These are phyloP conservation scores for Diploptera punctata DNA, from an alignment of 2,888 invertebrate genomes.

Conservation along the genomic window DNA sequence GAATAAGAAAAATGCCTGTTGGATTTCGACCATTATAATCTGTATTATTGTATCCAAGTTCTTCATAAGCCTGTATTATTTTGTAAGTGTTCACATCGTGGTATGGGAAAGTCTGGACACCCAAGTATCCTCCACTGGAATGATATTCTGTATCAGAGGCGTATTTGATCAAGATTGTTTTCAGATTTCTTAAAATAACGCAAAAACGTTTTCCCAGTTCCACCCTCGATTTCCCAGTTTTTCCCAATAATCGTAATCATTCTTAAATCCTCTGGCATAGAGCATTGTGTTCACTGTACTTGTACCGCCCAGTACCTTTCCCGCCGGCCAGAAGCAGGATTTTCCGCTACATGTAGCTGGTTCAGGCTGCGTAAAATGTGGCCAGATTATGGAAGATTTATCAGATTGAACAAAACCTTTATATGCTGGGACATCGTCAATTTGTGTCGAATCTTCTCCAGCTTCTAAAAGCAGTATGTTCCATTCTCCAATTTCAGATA, in stretches of 20 bases:
- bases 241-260: too few species aligned
- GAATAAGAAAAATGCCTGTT: too few species aligned
- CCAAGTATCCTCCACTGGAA: too few species aligned
- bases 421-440: slow-evolving; percentile 67
- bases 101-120: not conserved
- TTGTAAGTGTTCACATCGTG: not conserved
- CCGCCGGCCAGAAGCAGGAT: slow-evolving; percentile 45
- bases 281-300: slow-evolving; percentile 71
- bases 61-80: not conserved
- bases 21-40: not conserved
- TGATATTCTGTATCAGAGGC: not conserved
- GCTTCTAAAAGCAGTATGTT: slow-evolving; percentile 52
- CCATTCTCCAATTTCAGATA: too few species aligned
- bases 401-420: not conserved
- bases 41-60: not conserved
- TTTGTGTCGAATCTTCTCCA: slow-evolving; percentile 68
- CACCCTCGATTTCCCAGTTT: slow-evolving; percentile 57
- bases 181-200: too few species aligned
- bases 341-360: not conserved
- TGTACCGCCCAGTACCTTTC: slow-evolving; percentile 71
- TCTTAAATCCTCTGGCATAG: slow-evolving; percentile 64
- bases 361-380: too few species aligned
- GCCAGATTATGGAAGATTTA: not conserved
- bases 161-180: not conserved
- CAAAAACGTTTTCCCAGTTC: not conserved